Evolutionary conservation across 2,888 invertebrate genomes (phyloP).

Genomic region (Folsomia manolachei): DNA sequence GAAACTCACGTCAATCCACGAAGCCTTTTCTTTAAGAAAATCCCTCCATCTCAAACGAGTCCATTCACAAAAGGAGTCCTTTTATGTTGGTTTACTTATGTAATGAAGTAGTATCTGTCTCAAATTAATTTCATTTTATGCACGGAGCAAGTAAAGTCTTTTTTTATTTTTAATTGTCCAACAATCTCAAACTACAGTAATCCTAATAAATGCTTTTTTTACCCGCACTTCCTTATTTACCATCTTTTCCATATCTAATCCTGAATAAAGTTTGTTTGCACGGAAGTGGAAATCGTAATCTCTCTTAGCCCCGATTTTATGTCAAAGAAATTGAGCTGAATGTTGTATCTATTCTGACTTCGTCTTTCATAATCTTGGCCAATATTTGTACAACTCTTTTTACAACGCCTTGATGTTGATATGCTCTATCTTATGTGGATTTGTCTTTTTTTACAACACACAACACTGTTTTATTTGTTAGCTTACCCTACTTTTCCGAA

Average conservation of each 20-base stretch:
- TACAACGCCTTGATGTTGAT: background rate
- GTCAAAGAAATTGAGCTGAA: background rate
- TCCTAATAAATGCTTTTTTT: too few relatives aligned
- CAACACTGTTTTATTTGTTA: background rate
- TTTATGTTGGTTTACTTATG: too few relatives aligned
- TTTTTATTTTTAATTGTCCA: too few relatives aligned
- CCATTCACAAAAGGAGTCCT: too few relatives aligned
- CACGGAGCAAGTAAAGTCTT: too few relatives aligned
- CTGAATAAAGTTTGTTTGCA: background rate
- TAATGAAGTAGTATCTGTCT: too few relatives aligned
- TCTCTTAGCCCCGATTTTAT: background rate
- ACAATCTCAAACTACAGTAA: too few relatives aligned
- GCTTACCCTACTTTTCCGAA: too few relatives aligned
- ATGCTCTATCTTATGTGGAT: background rate
- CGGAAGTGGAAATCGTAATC: slow-evolving; percentile 6
- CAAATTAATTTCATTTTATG: too few relatives aligned
- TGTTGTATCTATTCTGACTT: too few relatives aligned
- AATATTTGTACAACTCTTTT: background rate
- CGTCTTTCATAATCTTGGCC: too few relatives aligned
- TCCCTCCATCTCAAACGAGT: slow-evolving; percentile 4
- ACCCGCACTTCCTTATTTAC: background rate
- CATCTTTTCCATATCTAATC: background rate
- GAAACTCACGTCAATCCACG: too few relatives aligned
- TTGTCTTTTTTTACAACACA: background rate
- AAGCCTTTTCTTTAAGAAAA: background rate